These are phyloP conservation scores for Gasterosteus nipponicus DNA, from an alignment of 2,113 vertebrate species.

Conservation along the genomic window DNA sequence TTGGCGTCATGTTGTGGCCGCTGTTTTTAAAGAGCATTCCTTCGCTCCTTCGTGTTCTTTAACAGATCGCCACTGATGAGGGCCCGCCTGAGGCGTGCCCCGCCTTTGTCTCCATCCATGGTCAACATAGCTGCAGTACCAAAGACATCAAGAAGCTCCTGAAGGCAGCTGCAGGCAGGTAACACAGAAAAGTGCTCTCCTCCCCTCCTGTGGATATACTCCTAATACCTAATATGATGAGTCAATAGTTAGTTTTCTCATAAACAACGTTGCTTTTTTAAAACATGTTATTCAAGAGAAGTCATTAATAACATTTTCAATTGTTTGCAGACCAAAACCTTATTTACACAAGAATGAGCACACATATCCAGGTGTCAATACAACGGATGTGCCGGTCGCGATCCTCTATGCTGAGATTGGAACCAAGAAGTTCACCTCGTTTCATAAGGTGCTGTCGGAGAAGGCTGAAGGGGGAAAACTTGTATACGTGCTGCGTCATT, in stretches of 20 bases:
- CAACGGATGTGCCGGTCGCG: constrained; percentile 84
- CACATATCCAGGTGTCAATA: constrained; percentile 85
- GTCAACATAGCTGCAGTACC: constrained; percentile 89
- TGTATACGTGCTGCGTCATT: constrained; percentile 92
- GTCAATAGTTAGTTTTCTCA: not conserved
- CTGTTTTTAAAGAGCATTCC: constrained; percentile 2
- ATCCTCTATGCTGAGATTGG: constrained; percentile 97
- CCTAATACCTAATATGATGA: not conserved
- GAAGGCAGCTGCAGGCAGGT: constrained; percentile 92
- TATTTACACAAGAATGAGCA: constrained; percentile 93
- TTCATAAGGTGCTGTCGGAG: constrained; percentile 89
- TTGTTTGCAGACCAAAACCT: constrained; percentile 86
- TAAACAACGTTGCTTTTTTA: not conserved
- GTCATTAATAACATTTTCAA: not conserved
- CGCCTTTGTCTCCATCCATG: constrained; percentile 92
- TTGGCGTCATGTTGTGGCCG: not conserved
- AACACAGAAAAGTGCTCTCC: constrained; percentile 46
- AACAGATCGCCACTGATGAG: constrained; percentile 92
- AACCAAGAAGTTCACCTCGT: constrained; percentile 89
- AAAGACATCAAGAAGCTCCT: constrained; percentile 94
- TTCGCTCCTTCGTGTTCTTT: constrained; percentile 17
- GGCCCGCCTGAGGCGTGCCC: constrained; percentile 88
- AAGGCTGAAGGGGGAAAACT: constrained; percentile 86
- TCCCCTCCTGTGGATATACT: not conserved
- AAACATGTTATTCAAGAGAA: not conserved